A percentile compares a stretch with the other conserved stretches of the same genome.
These are phyloP conservation scores for Spondyliosoma cantharus DNA, from an alignment of 2,797 vertebrate species.

Conservation along the genomic window DNA sequence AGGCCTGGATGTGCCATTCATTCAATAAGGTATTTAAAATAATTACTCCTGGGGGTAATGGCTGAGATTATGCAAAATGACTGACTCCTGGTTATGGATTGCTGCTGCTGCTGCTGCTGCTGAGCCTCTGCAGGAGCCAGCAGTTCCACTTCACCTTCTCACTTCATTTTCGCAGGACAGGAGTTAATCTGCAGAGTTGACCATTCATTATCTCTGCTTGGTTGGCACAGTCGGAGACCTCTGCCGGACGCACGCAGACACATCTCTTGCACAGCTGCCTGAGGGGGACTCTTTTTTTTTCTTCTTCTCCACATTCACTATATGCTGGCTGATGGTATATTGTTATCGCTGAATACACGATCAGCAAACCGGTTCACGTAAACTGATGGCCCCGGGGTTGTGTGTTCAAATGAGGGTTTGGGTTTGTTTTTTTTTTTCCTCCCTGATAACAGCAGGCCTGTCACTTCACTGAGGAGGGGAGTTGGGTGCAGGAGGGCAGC, in stretches of 20 bases:
- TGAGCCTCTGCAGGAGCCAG: conserved; percentile 21
- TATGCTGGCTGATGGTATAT: conserved; percentile 23
- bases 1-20: background rate
- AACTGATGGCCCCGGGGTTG: background rate
- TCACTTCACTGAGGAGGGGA: conserved; percentile 6
- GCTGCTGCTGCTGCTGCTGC: background rate
- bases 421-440: background rate
- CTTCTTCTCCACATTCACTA: background rate
- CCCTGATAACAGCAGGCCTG: conserved; percentile 18
- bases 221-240: conserved; percentile 58
- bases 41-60: conserved; percentile 26
- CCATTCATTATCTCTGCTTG: conserved; percentile 57
- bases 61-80: conserved; percentile 26
- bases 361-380: conserved; percentile 22
- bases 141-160: conserved; percentile 52
- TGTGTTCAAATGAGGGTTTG: conserved; percentile 1
- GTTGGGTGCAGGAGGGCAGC: conserved; percentile 1
- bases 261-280: conserved; percentile 13
- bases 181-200: conserved; percentile 66
- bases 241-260: conserved; percentile 47
- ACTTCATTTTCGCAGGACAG: conserved; percentile 49
- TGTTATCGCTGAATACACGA: conserved; percentile 13
- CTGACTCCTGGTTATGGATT: conserved; percentile 16
- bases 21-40: conserved; percentile 15
- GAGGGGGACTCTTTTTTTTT: conserved; percentile 8